Conservation (phyloP, 2,888 invertebrate genomes). For the Clusia tigrina region DNA sequence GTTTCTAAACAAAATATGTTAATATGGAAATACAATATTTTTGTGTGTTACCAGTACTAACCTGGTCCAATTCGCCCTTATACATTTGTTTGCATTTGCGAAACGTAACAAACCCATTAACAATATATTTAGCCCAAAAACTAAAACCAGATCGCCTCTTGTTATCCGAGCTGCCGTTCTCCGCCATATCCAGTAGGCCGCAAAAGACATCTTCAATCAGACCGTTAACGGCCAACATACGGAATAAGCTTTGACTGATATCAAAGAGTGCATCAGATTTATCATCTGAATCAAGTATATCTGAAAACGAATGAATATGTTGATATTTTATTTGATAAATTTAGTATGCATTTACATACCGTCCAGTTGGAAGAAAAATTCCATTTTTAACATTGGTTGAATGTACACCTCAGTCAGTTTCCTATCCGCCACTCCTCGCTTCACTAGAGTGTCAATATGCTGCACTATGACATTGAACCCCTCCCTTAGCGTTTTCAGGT, state of each 20-base stretch:
- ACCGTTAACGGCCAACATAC: conserved; percentile 53
- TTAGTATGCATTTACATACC: conserved; percentile 25
- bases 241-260: conserved; percentile 53
- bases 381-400: conserved; percentile 51
- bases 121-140: conserved; percentile 60
- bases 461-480: conserved; percentile 35
- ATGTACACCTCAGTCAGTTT: conserved; percentile 50
- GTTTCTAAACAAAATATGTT: conserved; percentile 46
- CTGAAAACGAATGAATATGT: too few species aligned
- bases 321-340: neutral
- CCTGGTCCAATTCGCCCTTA: conserved; percentile 54
- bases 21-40: neutral
- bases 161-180: conserved; percentile 44
- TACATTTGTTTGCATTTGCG: conserved; percentile 57
- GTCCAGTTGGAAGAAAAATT: conserved; percentile 51
- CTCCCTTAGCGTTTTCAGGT: conserved; percentile 35
- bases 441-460: conserved; percentile 43
- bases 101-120: conserved; percentile 53
- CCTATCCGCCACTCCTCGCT: conserved; percentile 44
- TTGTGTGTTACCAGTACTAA: conserved; percentile 31
- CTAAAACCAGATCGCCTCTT: conserved; percentile 49
- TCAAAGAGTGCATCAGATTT: conserved; percentile 45
- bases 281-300: conserved; percentile 27
- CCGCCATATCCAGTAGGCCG: conserved; percentile 51
- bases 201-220: conserved; percentile 57